A percentile compares a stretch with the other conserved stretches of the same genome.
Evolutionary conservation across 2,113 vertebrate species (phyloP).

Genomic region (Protobothrops flavoviridis): DNA sequence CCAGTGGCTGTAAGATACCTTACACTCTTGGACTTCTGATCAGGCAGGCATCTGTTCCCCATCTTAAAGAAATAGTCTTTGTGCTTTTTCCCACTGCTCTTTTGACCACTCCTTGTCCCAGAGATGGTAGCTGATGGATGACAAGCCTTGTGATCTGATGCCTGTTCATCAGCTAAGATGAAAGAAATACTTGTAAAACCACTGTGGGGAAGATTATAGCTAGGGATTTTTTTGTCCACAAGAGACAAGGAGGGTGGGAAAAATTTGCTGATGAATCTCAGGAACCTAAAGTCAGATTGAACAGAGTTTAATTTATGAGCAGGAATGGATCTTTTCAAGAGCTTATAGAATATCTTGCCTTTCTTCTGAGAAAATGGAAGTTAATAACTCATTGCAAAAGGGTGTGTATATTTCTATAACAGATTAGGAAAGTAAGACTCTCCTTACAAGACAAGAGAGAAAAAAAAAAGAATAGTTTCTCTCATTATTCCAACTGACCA

Average conservation of each 20-base stretch:
- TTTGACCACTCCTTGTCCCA: constrained; percentile 54
- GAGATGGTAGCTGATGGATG: constrained; percentile 51
- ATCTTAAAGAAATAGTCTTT: constrained; percentile 51
- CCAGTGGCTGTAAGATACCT: constrained; percentile 50
- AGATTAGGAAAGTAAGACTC: neutral
- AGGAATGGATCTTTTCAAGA: neutral
- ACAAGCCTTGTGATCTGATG: constrained; percentile 57
- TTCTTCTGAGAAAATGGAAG: constrained; percentile 45
- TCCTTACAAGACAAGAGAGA: neutral
- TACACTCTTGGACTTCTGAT: constrained; percentile 56
- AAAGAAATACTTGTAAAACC: constrained; percentile 54
- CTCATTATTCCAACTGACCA: neutral
- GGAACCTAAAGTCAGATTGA: neutral
- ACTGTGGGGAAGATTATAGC: constrained; percentile 34
- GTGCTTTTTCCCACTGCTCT: constrained; percentile 53
- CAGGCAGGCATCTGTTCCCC: constrained; percentile 16
- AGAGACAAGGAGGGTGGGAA: constrained; percentile 1
- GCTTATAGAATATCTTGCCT: neutral
- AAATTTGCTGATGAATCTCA: constrained; percentile 10
- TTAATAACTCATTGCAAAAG: neutral
- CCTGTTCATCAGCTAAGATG: constrained; percentile 53
- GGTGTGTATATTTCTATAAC: neutral
- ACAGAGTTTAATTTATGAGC: constrained; percentile 27
- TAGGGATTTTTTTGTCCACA: constrained; percentile 29
- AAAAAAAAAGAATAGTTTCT: neutral